phyloP scores from a whole-genome alignment of 2,888 invertebrate species.

The Melanophora roralis region DNA sequence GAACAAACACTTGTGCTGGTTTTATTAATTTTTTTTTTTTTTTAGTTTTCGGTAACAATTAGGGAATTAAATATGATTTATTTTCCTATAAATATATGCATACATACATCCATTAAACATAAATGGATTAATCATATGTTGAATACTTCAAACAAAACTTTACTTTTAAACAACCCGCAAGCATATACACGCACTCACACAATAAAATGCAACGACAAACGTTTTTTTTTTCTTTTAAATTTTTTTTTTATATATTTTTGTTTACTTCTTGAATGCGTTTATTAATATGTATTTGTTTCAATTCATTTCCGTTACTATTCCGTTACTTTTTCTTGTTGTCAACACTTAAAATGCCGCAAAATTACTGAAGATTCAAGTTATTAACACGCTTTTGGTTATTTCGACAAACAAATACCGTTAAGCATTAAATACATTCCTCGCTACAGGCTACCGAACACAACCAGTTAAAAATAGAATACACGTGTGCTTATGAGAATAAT shows the following conservation, averaged over 20 bases:
- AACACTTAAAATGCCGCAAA: conserved; percentile 49
- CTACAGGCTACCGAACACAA: too few relatives aligned
- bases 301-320: neutral
- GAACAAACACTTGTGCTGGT: neutral
- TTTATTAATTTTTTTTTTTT: too few relatives aligned
- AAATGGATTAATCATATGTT: too few relatives aligned
- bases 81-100: too few relatives aligned
- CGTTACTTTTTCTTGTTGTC: conserved; percentile 2
- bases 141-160: conserved; percentile 15
- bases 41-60: too few relatives aligned
- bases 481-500: too few relatives aligned
- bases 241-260: neutral
- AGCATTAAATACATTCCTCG: too few relatives aligned
- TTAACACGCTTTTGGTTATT: conserved; percentile 18
- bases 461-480: too few relatives aligned
- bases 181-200: neutral
- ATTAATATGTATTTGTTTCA: conserved; percentile 15
- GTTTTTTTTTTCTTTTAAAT: neutral
- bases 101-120: too few relatives aligned
- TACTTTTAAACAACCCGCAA: neutral
- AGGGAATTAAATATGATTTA: too few relatives aligned
- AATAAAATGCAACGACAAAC: neutral
- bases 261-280: conserved; percentile 39
- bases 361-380: conserved; percentile 48
- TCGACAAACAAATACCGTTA: conserved; percentile 8